Evolutionary conservation across 2,113 vertebrate species (phyloP).

Genomic region (Macrotis lagotis): DNA sequence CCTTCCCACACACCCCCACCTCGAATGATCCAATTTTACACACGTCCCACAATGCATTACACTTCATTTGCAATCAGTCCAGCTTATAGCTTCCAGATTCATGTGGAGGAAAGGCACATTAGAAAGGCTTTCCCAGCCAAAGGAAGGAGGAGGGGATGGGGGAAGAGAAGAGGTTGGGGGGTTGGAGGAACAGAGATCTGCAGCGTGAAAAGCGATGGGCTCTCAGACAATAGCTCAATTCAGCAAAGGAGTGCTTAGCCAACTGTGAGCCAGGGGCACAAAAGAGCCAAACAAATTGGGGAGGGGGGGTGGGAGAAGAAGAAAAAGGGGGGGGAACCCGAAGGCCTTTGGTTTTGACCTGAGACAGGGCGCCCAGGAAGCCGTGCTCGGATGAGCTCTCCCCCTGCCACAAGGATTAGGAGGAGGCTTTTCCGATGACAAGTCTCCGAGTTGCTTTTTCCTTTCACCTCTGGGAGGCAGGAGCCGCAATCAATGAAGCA

Average conservation of each 20-base stretch:
- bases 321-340: background rate
- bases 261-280: slow-evolving; percentile 83
- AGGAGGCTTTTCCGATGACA: slow-evolving; percentile 21
- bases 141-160: slow-evolving; percentile 76
- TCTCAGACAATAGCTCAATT: slow-evolving; percentile 89
- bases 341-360: slow-evolving; percentile 73
- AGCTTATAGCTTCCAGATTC: slow-evolving; percentile 94
- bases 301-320: background rate
- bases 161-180: slow-evolving; percentile 78
- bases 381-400: slow-evolving; percentile 63
- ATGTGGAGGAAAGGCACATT: slow-evolving; percentile 92
- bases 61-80: slow-evolving; percentile 93
- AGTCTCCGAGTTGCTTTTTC: background rate
- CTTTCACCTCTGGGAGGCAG: background rate
- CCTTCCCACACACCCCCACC: slow-evolving; percentile 76
- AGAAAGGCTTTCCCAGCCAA: slow-evolving; percentile 85
- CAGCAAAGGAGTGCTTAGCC: slow-evolving; percentile 85
- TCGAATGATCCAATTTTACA: slow-evolving; percentile 85
- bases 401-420: slow-evolving; percentile 59
- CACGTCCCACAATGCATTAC: slow-evolving; percentile 94
- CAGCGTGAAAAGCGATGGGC: slow-evolving; percentile 83
- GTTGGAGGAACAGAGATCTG: slow-evolving; percentile 83
- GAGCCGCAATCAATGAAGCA: background rate
- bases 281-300: slow-evolving; percentile 81
- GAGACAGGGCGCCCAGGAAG: slow-evolving; percentile 67